Percentiles rank a stretch among this genome's conserved stretches.
phyloP scores from a whole-genome alignment of 2,113 vertebrate genomes.

The Xenopus borealis region DNA sequence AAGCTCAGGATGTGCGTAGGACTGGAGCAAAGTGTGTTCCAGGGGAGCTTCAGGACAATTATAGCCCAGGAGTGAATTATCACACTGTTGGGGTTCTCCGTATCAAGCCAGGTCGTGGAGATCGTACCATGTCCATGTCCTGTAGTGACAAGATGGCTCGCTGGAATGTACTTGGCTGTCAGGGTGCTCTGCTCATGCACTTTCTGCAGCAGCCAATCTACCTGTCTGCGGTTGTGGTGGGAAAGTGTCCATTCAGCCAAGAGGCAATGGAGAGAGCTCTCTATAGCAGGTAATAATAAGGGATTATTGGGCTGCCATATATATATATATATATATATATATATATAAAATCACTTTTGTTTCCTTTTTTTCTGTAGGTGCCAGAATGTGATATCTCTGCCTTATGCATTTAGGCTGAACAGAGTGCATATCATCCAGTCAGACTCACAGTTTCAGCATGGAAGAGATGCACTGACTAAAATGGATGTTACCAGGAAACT shows the following conservation, averaged over 20 bases:
- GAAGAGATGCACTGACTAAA: constrained; percentile 65
- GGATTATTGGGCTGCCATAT: background rate
- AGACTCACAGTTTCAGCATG: constrained; percentile 75
- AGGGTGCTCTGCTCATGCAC: constrained; percentile 88
- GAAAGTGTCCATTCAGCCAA: constrained; percentile 79
- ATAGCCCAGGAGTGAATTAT: constrained; percentile 67
- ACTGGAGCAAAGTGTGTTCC: constrained; percentile 91
- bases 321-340: too few relatives aligned
- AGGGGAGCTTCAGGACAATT: constrained; percentile 66
- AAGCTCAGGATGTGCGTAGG: constrained; percentile 71
- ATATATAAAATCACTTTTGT: rapidly evolving
- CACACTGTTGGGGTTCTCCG: constrained; percentile 79
- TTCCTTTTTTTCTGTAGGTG: constrained; percentile 63
- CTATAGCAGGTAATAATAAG: constrained; percentile 64
- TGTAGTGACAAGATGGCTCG: constrained; percentile 91
- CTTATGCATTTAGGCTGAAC: constrained; percentile 69
- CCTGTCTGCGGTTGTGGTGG: constrained; percentile 77
- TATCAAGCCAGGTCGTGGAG: constrained; percentile 88
- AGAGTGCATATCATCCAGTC: constrained; percentile 74
- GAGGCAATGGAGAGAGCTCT: constrained; percentile 79
- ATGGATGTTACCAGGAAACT: constrained; percentile 55
- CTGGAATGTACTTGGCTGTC: constrained; percentile 85
- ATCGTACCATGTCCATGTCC: constrained; percentile 84
- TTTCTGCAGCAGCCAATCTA: constrained; percentile 83
- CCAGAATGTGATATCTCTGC: constrained; percentile 64